Evolutionary conservation across 2,888 invertebrate genomes (phyloP), one percentile per base, ranked within the genome.

Genomic region (Dolomedes plantarius): DNA sequence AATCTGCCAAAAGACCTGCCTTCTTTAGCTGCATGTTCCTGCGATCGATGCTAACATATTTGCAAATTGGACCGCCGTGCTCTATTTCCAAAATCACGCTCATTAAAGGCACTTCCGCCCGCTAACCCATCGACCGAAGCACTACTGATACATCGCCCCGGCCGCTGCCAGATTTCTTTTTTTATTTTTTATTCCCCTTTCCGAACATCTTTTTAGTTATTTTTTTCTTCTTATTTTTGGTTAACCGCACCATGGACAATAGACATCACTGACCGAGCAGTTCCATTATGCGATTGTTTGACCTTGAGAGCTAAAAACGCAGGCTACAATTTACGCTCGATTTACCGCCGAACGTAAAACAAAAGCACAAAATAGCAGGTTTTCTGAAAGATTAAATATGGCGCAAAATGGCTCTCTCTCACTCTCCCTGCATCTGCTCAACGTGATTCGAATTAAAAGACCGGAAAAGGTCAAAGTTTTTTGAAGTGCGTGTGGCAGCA

Each of bases 101-200:
- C 69, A 75, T 76, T 82, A 75, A 69, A n/a, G n/a, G 29, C 46
- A 71, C 71, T 82, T 76, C 75, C 82, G 69, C 75, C n/a, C 71
- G n/a, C 62, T 75, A 68, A 75, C 75, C 74, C 74, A 81, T 81
- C 81, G 81, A 81, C 81, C 81, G 68, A 74, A 27, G 81, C 74
- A 75, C 81, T 74, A 75, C 81, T 81, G 81, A 81, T 81, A 81
- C 74, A 81, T 68, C 81, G 36, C 46, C 23, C 81, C 74, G n/a
- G 81, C 50, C 50, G 68, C 28, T 74, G 75, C 74, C 75, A 76
- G 41, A 82, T 36, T 32, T 31, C 71, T 75, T 56, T 41, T 46
- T 46, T 13, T 28, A n/a, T 28, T 31, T 23, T 13, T 2, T 62
- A 56, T 77, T 62, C 69, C 56, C 69, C 23, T 68, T 31, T 36